Base-by-base conservation (phyloP, 1,140 invertebrate species). In the Pseudobourletiella spinata region DNA sequence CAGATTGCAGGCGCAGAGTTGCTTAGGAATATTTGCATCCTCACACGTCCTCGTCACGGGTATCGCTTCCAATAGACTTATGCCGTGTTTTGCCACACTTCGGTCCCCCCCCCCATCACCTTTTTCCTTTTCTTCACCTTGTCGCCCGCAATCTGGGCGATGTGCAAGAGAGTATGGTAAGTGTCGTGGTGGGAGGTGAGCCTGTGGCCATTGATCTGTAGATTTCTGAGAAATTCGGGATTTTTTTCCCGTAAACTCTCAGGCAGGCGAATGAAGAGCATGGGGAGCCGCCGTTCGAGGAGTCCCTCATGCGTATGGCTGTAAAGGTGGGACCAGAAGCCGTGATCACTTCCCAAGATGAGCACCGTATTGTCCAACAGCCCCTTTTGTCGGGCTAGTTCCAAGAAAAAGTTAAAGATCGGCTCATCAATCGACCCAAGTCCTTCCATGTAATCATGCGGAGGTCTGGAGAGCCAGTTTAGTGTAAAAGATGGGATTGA, bases 331-430 rank as follows among this genome's bases (percentile, higher is more conserved):
- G 24, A 22, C 2, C 42, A 46, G 20, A 57, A 56, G 4, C 65
- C 65, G 22, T 63, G 57, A n/a, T 67, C 65, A 30, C 65, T 52
- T 57, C 60, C 57, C 22, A 67, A 28, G 22, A 67, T 28, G 48
- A 63, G 22, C 26, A 44, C 25, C 8, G 61, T 67, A 20, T 57
- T 63, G 26, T 59, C 61, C 16, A 25, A 48, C 44, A 67, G 24
- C n/a, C 11, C 20, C 24, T 28, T 18, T 0, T 24, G 16, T 16
- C 6, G 22, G 2, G 29, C 6, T 8, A 67, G 15, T n/a, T 51
- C n/a, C 24, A 59, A 22, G 30, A 67, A 60, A 26, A 63, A 60
- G 3, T 60, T 59, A 1, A 63, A 20, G 35, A 57, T 43, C 6
- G 30, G 20, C 11, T 24, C 26, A 42, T 67, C 65, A 2, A 67